Percentiles rank a stretch among this genome's conserved stretches.
Evolutionary conservation across 1,140 invertebrate species (phyloP).

Genomic region (Bombus waltoni): DNA sequence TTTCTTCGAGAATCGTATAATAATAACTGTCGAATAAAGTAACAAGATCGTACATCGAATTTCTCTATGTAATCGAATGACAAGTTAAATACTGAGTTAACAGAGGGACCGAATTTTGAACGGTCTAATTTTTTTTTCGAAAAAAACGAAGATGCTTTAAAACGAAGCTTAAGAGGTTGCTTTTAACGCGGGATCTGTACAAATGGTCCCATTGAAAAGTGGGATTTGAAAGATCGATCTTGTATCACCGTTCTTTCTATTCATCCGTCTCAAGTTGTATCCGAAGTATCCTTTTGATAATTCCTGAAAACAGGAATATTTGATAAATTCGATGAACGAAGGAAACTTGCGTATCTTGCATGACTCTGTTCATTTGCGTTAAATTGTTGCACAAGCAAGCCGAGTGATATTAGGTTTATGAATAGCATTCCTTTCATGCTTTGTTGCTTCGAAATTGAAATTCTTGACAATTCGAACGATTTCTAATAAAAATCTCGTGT

Average conservation of each 20-base stretch:
- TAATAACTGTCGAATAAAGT: background rate
- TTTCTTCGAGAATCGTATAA: no score
- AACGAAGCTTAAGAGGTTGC: background rate
- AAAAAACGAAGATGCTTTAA: background rate
- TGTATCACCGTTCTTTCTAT: background rate
- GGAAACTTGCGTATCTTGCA: background rate
- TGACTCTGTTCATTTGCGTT: background rate
- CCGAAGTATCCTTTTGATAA: background rate
- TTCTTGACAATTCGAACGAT: background rate
- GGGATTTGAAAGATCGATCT: background rate
- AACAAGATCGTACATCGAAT: background rate
- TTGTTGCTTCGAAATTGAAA: background rate
- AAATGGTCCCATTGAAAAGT: background rate
- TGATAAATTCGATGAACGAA: background rate
- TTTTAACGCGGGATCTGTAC: background rate
- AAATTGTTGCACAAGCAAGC: background rate
- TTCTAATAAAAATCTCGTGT: no score
- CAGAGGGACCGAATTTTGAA: background rate
- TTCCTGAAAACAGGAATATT: background rate
- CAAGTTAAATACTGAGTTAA: background rate
- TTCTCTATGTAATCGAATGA: background rate
- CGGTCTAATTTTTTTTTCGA: background rate
- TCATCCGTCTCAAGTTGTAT: background rate
- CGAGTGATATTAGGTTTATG: background rate
- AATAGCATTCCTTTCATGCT: background rate